Conservation (phyloP, 2,888 invertebrate genomes). For the Latrodectus hesperus region DNA sequence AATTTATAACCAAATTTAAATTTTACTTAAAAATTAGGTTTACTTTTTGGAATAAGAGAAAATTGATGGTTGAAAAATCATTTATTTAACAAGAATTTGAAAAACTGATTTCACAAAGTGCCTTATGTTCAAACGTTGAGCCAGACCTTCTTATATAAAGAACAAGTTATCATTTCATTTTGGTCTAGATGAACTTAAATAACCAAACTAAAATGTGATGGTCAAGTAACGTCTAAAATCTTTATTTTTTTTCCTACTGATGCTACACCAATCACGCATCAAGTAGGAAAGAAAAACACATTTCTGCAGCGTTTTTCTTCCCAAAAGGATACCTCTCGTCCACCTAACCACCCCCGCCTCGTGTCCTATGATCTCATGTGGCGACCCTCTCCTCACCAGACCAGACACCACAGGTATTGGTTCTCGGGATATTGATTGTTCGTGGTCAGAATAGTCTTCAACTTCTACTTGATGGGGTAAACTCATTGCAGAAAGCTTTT, state of each 20-base stretch:
- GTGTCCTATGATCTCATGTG: not conserved
- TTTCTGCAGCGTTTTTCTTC: not conserved
- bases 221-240: too few species aligned
- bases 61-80: too few species aligned
- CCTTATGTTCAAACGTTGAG: too few species aligned
- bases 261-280: not conserved
- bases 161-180: too few species aligned
- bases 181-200: too few species aligned
- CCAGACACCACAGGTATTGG: conserved; percentile 25
- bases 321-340: not conserved
- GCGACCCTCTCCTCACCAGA: not conserved
- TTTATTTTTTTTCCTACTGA: not conserved
- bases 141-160: too few species aligned
- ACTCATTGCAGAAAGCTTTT: conserved; percentile 50
- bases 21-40: too few species aligned
- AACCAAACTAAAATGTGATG: too few species aligned
- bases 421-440: conserved; percentile 41
- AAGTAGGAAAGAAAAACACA: conserved; percentile 9
- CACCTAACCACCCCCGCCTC: not conserved
- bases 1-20: too few species aligned
- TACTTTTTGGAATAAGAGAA: too few species aligned
- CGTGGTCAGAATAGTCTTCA: conserved; percentile 48
- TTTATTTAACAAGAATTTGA: too few species aligned
- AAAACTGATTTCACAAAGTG: too few species aligned
- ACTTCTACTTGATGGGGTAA: conserved; percentile 57